A percentile compares a stretch with the other conserved stretches of the same genome.
Conservation (phyloP, 1,140 invertebrate genomes). For the Ceratosolen solmsi region DNA sequence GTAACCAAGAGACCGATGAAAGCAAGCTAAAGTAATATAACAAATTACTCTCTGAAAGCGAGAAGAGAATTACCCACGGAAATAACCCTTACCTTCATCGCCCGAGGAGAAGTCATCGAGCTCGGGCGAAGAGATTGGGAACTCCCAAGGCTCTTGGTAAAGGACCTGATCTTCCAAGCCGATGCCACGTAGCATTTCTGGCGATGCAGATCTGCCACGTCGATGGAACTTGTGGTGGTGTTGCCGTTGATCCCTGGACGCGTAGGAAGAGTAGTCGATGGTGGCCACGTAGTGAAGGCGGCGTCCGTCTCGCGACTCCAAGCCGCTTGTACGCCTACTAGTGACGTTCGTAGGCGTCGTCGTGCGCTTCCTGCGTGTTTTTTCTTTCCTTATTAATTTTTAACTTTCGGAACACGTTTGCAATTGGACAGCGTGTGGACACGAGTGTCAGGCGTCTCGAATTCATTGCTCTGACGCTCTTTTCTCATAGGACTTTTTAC, state of each 20-base stretch:
- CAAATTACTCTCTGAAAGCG: too few species aligned
- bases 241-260: conserved; percentile 45
- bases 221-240: conserved; percentile 43
- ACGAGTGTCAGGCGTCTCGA: background rate
- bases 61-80: too few species aligned
- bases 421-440: background rate
- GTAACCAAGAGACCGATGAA: too few species aligned
- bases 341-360: conserved; percentile 67
- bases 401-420: background rate
- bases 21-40: too few species aligned
- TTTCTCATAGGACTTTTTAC: background rate
- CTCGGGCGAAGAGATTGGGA: conserved; percentile 67
- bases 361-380: conserved; percentile 62
- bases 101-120: conserved; percentile 69
- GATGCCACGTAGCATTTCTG: conserved; percentile 37
- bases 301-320: conserved; percentile 57
- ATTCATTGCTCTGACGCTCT: background rate
- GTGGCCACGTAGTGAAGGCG: conserved; percentile 40
- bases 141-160: conserved; percentile 41
- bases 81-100: conserved; percentile 68
- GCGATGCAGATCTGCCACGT: conserved; percentile 45
- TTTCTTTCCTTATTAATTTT: background rate
- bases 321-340: conserved; percentile 51
- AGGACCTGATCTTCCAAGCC: background rate
- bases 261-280: background rate